These are phyloP conservation scores for Ophion slaviceki DNA, from an alignment of 2,888 invertebrate genomes.

Conservation along the genomic window DNA sequence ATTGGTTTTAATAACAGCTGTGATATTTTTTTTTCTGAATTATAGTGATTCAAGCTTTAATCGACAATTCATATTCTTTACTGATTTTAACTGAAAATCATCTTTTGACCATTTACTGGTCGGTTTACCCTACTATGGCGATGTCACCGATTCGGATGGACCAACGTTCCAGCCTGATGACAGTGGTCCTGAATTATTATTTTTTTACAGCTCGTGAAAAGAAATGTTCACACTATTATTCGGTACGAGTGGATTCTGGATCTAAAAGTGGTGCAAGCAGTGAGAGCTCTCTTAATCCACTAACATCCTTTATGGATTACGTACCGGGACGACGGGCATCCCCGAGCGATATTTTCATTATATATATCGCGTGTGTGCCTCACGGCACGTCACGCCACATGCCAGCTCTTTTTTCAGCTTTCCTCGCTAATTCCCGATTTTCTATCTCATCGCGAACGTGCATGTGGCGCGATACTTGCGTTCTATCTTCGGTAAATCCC, in stretches of 20 bases:
- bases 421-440: conserved; percentile 60
- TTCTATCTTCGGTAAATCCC: conserved; percentile 31
- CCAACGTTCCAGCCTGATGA: neutral
- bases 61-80: no score
- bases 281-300: conserved; percentile 65
- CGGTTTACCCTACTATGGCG: no score
- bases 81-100: no score
- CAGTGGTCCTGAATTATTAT: neutral
- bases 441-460: conserved; percentile 46
- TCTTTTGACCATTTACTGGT: no score
- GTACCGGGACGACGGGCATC: conserved; percentile 60
- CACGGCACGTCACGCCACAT: conserved; percentile 55
- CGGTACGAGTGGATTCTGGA: conserved; percentile 21
- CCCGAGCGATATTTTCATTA: conserved; percentile 54
- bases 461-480: neutral
- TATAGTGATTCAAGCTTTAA: no score
- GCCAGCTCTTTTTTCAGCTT: conserved; percentile 58
- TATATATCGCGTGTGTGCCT: conserved; percentile 56
- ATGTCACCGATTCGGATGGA: neutral
- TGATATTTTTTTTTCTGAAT: no score
- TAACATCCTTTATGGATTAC: conserved; percentile 63
- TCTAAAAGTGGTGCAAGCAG: conserved; percentile 51
- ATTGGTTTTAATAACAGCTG: no score
- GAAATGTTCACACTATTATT: conserved; percentile 2
- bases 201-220: neutral